Conservation (phyloP, 2,113 vertebrate genomes). For the Pantherophis guttatus region DNA sequence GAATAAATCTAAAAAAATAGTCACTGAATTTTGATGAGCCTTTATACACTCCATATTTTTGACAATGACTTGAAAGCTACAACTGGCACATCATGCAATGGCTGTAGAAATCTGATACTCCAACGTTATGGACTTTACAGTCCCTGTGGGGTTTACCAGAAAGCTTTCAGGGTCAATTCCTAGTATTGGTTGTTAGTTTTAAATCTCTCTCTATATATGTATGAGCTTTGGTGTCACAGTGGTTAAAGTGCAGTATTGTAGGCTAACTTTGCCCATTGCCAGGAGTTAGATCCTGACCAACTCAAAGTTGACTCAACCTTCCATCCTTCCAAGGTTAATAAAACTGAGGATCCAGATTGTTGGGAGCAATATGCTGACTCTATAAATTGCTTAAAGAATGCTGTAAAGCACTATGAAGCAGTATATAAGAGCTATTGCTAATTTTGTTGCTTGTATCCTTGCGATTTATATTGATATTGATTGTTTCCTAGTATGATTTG, state of each 20-base stretch:
- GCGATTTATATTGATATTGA: too few relatives aligned
- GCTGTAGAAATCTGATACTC: background rate
- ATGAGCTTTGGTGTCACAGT: background rate
- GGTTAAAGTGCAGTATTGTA: background rate
- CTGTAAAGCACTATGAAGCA: too few relatives aligned
- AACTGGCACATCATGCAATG: background rate
- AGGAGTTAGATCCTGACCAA: background rate
- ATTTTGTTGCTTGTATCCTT: too few relatives aligned
- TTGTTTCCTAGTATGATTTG: too few relatives aligned
- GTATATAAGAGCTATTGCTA: too few relatives aligned
- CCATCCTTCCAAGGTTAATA: background rate
- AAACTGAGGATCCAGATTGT: background rate
- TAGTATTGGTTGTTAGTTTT: background rate
- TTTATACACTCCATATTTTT: background rate
- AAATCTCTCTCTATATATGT: background rate
- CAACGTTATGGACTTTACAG: background rate
- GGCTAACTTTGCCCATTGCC: background rate
- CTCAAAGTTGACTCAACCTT: background rate
- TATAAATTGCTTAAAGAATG: background rate
- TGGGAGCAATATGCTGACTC: background rate
- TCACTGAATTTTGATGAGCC: background rate
- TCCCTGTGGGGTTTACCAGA: background rate
- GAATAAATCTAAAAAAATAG: background rate
- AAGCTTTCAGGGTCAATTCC: background rate
- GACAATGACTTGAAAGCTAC: background rate